Evolutionary conservation across 2,113 vertebrate species (phyloP).

Genomic region (Cheirogaleus medius): DNA sequence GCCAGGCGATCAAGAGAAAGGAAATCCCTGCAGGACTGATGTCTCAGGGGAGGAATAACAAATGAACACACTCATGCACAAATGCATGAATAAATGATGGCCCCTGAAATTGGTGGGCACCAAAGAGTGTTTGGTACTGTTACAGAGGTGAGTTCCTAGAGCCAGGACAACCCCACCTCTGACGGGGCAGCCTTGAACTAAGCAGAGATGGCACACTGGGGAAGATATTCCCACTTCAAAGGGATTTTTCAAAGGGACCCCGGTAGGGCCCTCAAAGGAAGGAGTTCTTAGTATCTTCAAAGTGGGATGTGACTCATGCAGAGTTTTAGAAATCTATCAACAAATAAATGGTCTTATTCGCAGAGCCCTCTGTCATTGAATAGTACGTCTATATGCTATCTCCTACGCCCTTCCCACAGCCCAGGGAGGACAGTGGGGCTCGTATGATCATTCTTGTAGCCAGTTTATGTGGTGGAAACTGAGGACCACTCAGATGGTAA

Average conservation of each 20-base stretch:
- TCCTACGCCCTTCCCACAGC: no score
- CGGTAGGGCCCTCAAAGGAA: neutral
- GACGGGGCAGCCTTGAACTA: neutral
- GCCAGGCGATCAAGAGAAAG: no score
- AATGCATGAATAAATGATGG: neutral
- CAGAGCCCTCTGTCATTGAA: neutral
- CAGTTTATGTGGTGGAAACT: neutral
- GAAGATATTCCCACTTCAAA: neutral
- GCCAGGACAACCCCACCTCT: neutral
- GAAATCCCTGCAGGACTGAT: neutral
- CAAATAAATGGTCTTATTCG: neutral
- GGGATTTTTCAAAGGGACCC: neutral
- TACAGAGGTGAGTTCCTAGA: neutral
- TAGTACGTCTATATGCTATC: no score
- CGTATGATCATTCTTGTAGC: neutral
- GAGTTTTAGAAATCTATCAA: neutral
- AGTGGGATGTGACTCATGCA: neutral
- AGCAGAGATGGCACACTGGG: neutral
- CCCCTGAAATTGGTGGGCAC: neutral
- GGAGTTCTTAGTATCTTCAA: neutral
- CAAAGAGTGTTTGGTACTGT: neutral
- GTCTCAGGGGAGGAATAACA: neutral
- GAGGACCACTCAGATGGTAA: neutral
- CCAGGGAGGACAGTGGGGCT: neutral
- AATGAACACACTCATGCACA: neutral